A percentile compares a stretch with the other conserved stretches of the same genome.
These are phyloP conservation scores for Myotis findleyi DNA, from an alignment of 2,797 vertebrate species.

Conservation along the genomic window DNA sequence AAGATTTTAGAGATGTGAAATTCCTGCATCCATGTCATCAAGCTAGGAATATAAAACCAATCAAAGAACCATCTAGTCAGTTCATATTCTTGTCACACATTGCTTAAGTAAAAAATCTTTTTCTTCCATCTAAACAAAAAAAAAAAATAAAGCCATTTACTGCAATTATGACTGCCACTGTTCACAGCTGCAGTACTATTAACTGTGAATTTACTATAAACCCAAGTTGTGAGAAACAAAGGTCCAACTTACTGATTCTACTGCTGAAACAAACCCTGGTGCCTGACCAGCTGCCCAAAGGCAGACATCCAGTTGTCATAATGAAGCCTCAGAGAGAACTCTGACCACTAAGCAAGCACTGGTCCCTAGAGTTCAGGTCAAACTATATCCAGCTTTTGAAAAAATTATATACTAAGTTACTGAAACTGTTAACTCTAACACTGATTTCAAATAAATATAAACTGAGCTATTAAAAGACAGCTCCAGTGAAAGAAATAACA, in stretches of 20 bases:
- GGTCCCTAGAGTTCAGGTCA: not conserved
- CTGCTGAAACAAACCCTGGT: not conserved
- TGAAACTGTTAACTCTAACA: not conserved
- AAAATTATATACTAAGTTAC: not conserved
- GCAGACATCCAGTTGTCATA: not conserved
- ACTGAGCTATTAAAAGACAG: not conserved
- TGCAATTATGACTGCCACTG: not conserved
- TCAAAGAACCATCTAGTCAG: not conserved
- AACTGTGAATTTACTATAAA: not conserved
- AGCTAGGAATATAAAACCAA: not conserved
- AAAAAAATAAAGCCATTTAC: not conserved
- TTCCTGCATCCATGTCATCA: not conserved
- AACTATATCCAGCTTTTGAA: not conserved
- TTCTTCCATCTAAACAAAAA: not conserved
- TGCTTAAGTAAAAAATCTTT: not conserved
- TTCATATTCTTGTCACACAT: not conserved
- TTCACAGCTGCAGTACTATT: not conserved
- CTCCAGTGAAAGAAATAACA: not conserved
- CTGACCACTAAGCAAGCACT: not conserved
- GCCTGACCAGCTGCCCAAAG: not conserved
- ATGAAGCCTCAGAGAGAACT: not conserved
- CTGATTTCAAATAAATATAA: slow-evolving; percentile 23
- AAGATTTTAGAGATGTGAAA: not conserved
- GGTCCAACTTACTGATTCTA: not conserved
- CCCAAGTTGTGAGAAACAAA: not conserved